Evolutionary conservation across 2,888 invertebrate genomes (phyloP).

Genomic region (Platycnemis pennipes): DNA sequence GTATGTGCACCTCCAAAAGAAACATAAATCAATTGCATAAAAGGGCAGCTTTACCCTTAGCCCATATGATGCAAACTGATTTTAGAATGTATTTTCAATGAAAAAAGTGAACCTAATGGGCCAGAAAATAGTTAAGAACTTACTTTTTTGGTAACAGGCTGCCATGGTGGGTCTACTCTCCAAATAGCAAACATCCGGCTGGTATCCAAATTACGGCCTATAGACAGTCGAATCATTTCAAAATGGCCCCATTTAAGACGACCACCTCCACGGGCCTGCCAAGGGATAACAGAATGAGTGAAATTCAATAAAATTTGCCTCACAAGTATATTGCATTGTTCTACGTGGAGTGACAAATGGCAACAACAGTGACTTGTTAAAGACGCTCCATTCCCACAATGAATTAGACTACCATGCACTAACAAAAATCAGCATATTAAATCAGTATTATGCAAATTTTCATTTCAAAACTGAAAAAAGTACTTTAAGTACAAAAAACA

Average conservation of each 20-base stretch:
- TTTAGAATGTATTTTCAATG: too few relatives aligned
- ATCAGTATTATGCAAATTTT: too few relatives aligned
- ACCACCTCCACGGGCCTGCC: slow-evolving; percentile 91
- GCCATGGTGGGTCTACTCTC: slow-evolving; percentile 98
- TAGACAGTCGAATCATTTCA: slow-evolving; percentile 91
- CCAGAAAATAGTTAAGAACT: background rate
- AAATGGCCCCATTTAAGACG: slow-evolving; percentile 90
- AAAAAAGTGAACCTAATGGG: too few relatives aligned
- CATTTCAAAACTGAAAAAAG: too few relatives aligned
- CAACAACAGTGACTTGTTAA: background rate
- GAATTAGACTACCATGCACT: background rate
- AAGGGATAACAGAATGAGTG: slow-evolving; percentile 70
- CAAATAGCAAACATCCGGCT: slow-evolving; percentile 95
- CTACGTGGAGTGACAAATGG: slow-evolving; percentile 35
- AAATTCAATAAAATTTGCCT: slow-evolving; percentile 20
- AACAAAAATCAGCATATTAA: background rate
- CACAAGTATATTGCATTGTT: too few relatives aligned
- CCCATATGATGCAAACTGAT: too few relatives aligned
- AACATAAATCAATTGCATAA: too few relatives aligned
- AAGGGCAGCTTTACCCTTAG: too few relatives aligned
- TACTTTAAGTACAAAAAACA: background rate
- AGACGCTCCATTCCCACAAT: background rate
- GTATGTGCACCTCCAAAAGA: too few relatives aligned
- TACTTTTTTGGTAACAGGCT: slow-evolving; percentile 92
- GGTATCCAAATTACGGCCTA: slow-evolving; percentile 89